Conservation (phyloP, 2,113 vertebrate species). For the Myxocyprinus asiaticus region DNA sequence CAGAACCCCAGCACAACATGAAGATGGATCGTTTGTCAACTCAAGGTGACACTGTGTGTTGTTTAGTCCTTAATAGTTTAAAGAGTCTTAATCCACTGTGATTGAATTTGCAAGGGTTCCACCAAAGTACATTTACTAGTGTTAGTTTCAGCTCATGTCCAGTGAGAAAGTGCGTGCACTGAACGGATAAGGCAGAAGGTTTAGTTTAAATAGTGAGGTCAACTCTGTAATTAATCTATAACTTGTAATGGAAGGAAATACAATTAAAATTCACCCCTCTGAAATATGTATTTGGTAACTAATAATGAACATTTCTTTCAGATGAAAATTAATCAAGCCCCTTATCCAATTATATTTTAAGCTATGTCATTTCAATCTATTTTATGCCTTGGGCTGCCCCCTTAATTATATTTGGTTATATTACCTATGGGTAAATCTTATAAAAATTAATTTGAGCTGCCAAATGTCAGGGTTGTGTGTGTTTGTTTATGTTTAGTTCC, state of each 20-base stretch:
- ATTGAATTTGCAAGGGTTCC: neutral
- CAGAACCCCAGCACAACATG: no score
- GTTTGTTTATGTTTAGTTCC: no score
- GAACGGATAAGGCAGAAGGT: constrained; percentile 1
- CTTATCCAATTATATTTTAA: constrained; percentile 39
- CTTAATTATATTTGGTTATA: constrained; percentile 42
- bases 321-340: constrained; percentile 33
- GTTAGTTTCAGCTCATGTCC: neutral
- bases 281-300: constrained; percentile 21
- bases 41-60: constrained; percentile 2
- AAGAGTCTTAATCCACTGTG: neutral
- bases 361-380: constrained; percentile 46
- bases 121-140: constrained; percentile 1
- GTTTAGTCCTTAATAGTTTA: neutral
- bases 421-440: constrained; percentile 34
- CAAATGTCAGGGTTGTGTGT: no score
- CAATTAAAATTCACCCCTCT: neutral
- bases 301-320: constrained; percentile 25
- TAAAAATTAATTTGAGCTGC: constrained; percentile 29
- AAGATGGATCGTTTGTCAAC: no score
- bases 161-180: constrained; percentile 18
- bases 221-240: constrained; percentile 14
- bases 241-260: constrained; percentile 8
- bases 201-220: constrained; percentile 16
- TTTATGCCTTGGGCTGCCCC: constrained; percentile 8